Evolutionary conservation across 2,888 invertebrate genomes (phyloP), one percentile per base, ranked within the genome.

Genomic region (Terebella lapidaria): DNA sequence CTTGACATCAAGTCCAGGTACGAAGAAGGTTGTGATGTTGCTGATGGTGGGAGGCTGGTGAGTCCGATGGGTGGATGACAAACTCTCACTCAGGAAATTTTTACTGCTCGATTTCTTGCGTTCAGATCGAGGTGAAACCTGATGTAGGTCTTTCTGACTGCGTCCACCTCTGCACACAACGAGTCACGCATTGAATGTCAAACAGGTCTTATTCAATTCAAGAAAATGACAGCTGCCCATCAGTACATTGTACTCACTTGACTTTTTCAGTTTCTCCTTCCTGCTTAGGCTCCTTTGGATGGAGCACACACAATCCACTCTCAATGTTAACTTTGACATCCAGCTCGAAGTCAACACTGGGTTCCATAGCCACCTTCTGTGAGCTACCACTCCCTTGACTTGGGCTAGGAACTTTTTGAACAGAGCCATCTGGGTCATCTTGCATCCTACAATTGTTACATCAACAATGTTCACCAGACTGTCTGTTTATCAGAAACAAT

Each of bases 251-350:
- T 35, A 25, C 59, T 30, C 26, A 62, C 65, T 49, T 56, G 20
- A 54, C 52, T 26, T 26, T 54, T 18, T 65, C 62, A 5, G 45
- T n/a, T 35, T 67, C 63, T 25, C 20, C 4, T n/a, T 61, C 60
- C 30, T 10, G 1, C 42, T 60, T 59, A 24, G 52, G 25, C 28
- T 67, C 73, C 67, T 72, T 80, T 1, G 95, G 95, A 79, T 96
- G 95, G 42, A 97, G 84, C 30, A 94, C 94, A 81, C 96, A 97
- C 81, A 95, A 94, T 5, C 96, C 96, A 72, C 93, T 93, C 81
- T 94, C 95, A 63, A 97, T 93, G 72, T 94, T 87, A 51, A 96
- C 94, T 82, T 94, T 94, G 3, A 97, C 91, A 78, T 95, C 95
- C 70, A 97, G 82, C 78, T 96, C 94, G 75, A 97, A 90, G 81